Evolutionary conservation across 2,888 invertebrate genomes (phyloP), one percentile per base, ranked within the genome.

Genomic region (Oligia strigilis): DNA sequence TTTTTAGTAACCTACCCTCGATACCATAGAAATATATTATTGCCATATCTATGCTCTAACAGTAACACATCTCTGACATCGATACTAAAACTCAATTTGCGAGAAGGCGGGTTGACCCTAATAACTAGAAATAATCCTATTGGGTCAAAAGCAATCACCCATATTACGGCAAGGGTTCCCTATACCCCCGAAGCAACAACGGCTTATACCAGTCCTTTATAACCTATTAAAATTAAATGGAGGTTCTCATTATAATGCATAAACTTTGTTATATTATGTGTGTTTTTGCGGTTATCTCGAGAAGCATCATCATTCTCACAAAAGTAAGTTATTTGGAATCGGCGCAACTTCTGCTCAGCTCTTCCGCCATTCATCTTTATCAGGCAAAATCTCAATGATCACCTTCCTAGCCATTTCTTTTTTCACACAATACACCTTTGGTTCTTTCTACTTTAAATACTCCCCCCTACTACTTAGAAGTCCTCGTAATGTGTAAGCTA

Each of bases 131-230:
- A 72, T 84, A 84, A 72, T 65, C 72, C 83, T 72, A 58, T 84
- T 84, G 72, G 70, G 69, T 70, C 60, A 40, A 70, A 80, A 58
- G 40, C 60, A 84, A 83, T 84, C 65, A n/a, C 29, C 67, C n/a
- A 52, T 75, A 70, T 60, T 64, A 64, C 17, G 36, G 67, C 2
- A 72, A 55, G 62, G 29, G 62, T 49, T 71, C n/a, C 29, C 70
- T 52, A 84, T 77, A 75, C 64, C 29, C 49, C 58, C 36, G 40
- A 70, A 60, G 58, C 70, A 55, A 72, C 43, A 75, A 62, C 40
- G 52, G n/a, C 52, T 66, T 70, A 52, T 43, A 67, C 1, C 17
- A 72, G 19, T 64, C 62, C 52, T 67, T 84, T 67, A 1, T 58
- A 36, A 78, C 14, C 11, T n/a, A 43, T 49, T 29, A 8, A 29